Evolutionary conservation across 2,888 invertebrate genomes (phyloP).

Genomic region (Rhaphigaster nebulosa): DNA sequence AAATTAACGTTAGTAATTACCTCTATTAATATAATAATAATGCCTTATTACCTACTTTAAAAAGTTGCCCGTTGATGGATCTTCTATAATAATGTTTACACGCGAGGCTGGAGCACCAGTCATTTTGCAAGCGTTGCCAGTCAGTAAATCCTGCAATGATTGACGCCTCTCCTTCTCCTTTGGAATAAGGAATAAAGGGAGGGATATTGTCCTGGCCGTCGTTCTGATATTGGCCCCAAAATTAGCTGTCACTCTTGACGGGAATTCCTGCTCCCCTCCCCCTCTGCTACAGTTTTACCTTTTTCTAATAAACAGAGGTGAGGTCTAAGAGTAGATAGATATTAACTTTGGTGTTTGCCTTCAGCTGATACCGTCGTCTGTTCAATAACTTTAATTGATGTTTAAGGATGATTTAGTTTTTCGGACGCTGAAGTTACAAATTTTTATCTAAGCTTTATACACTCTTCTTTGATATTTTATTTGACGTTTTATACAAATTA

Average conservation of each 20-base stretch:
- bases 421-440: neutral
- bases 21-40: too few species aligned
- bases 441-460: too few species aligned
- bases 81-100: neutral
- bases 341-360: neutral
- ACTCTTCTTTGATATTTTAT: too few species aligned
- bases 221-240: conserved; percentile 32
- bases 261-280: neutral
- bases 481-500: too few species aligned
- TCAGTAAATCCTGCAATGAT: conserved; percentile 6
- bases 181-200: conserved; percentile 13
- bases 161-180: neutral
- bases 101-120: neutral
- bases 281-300: conserved; percentile 15
- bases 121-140: neutral
- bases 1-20: too few species aligned
- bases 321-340: neutral
- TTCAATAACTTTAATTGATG: neutral
- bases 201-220: conserved; percentile 32
- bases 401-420: neutral
- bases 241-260: conserved; percentile 45
- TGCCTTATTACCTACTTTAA: neutral
- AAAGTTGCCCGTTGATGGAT: neutral
- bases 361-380: neutral
- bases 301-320: conserved; percentile 10